Conservation (phyloP, 1,140 invertebrate genomes). For the Bradysia coprophila region DNA sequence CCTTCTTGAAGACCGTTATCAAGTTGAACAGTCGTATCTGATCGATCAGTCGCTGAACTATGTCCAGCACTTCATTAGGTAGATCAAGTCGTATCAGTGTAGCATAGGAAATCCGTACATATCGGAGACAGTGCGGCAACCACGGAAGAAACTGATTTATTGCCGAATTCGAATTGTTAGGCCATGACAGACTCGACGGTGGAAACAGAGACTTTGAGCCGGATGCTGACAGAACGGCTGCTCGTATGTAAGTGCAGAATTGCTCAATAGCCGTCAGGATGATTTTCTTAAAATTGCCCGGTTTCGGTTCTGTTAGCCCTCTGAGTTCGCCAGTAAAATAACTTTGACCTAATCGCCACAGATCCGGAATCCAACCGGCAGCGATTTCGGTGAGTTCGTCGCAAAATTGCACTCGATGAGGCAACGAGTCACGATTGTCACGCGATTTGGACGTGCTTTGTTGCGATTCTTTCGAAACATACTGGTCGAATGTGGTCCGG, state of each 20-base stretch:
- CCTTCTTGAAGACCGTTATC: slow-evolving; percentile 65
- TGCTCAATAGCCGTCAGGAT: slow-evolving; percentile 42
- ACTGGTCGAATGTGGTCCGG: slow-evolving; percentile 19
- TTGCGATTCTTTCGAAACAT: slow-evolving; percentile 14
- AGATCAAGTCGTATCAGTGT: slow-evolving; percentile 56
- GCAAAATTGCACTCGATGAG: slow-evolving; percentile 18
- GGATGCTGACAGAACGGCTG: slow-evolving; percentile 38
- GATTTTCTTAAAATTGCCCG: slow-evolving; percentile 33
- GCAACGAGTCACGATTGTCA: slow-evolving; percentile 13
- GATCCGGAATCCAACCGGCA: slow-evolving; percentile 37
- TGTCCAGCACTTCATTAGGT: slow-evolving; percentile 57
- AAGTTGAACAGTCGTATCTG: slow-evolving; percentile 79
- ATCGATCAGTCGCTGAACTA: slow-evolving; percentile 68
- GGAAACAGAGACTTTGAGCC: slow-evolving; percentile 22
- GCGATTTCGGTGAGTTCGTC: slow-evolving; percentile 23
- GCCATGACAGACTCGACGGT: slow-evolving; percentile 22
- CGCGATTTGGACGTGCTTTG: slow-evolving; percentile 13
- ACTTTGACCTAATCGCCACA: slow-evolving; percentile 77
- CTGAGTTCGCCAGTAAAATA: slow-evolving; percentile 75
- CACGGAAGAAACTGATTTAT: slow-evolving; percentile 41
- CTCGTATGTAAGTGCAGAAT: slow-evolving; percentile 42
- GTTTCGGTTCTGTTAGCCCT: slow-evolving; percentile 42
- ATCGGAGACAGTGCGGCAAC: slow-evolving; percentile 60
- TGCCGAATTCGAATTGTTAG: slow-evolving; percentile 24
- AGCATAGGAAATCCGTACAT: slow-evolving; percentile 46